Evolutionary conservation across 1,140 invertebrate genomes (phyloP).

Genomic region (Augochlora pura): DNA sequence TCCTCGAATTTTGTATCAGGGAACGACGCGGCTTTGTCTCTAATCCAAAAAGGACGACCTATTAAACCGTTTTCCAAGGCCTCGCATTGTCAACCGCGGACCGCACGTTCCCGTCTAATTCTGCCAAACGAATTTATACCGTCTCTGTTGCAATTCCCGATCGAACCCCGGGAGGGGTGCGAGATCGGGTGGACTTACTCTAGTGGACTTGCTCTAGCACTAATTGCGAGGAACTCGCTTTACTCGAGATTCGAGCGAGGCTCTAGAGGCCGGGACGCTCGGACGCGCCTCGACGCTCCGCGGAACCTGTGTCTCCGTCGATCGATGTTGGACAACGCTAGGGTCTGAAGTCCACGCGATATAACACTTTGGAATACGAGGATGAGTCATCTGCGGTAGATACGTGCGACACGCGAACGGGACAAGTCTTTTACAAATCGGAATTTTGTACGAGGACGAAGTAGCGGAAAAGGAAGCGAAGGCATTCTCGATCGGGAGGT

Average conservation of each 20-base stretch:
- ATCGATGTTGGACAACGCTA: slow-evolving; percentile 3
- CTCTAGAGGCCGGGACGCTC: no score
- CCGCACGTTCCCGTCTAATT: slow-evolving; percentile 3
- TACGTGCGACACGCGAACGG: neutral
- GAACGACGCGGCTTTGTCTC: slow-evolving; percentile 36
- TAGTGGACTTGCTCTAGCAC: neutral
- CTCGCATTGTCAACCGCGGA: neutral
- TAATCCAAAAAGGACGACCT: slow-evolving; percentile 46
- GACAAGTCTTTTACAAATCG: no score
- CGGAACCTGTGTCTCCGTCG: neutral
- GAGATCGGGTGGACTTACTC: neutral
- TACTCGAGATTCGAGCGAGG: no score
- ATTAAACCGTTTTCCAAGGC: slow-evolving; percentile 38
- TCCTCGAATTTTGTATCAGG: slow-evolving; percentile 23
- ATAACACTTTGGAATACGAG: neutral
- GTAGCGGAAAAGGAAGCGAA: no score
- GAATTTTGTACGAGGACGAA: no score
- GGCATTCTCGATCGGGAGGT: no score
- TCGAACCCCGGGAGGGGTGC: neutral
- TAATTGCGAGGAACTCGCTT: neutral
- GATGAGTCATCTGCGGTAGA: neutral
- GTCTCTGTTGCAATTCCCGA: slow-evolving; percentile 32
- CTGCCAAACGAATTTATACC: slow-evolving; percentile 42
- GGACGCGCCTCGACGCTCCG: no score
- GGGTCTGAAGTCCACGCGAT: neutral